Evolutionary conservation across 2,797 vertebrate species (phyloP).

Genomic region (Molossus alvarezi): DNA sequence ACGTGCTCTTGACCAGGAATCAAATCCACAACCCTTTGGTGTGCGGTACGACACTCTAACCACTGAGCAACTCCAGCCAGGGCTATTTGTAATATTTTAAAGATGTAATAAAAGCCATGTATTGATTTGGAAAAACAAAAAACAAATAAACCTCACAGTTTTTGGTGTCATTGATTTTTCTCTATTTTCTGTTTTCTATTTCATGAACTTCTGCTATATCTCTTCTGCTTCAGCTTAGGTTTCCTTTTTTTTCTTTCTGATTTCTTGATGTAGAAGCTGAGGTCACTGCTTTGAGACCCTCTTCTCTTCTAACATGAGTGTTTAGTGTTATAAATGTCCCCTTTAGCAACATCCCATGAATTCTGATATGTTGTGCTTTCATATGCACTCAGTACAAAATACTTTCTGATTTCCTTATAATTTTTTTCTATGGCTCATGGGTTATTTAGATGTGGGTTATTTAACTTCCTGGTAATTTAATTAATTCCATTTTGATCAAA

Average conservation of each 20-base stretch:
- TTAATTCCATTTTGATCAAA: neutral
- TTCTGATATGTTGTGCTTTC: neutral
- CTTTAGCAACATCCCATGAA: neutral
- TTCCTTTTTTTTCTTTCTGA: neutral
- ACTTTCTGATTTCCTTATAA: neutral
- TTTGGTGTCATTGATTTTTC: neutral
- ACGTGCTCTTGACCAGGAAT: neutral
- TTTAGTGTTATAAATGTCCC: neutral
- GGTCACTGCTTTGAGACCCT: neutral
- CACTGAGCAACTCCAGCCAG: neutral
- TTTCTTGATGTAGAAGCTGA: neutral
- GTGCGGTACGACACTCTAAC: neutral
- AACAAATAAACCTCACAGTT: neutral
- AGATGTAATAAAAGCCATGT: neutral
- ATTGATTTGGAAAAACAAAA: neutral
- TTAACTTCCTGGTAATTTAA: neutral
- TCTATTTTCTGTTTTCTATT: constrained; percentile 45
- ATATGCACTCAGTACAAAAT: neutral
- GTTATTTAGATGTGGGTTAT: neutral
- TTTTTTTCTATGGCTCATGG: neutral
- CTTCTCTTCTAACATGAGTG: neutral
- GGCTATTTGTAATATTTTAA: neutral
- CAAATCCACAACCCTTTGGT: neutral
- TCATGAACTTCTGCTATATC: neutral
- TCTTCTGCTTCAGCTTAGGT: constrained; percentile 11